A percentile compares a stretch with the other conserved stretches of the same genome.
Evolutionary conservation across 2,113 vertebrate species (phyloP).

Genomic region (Holacanthus passer): DNA sequence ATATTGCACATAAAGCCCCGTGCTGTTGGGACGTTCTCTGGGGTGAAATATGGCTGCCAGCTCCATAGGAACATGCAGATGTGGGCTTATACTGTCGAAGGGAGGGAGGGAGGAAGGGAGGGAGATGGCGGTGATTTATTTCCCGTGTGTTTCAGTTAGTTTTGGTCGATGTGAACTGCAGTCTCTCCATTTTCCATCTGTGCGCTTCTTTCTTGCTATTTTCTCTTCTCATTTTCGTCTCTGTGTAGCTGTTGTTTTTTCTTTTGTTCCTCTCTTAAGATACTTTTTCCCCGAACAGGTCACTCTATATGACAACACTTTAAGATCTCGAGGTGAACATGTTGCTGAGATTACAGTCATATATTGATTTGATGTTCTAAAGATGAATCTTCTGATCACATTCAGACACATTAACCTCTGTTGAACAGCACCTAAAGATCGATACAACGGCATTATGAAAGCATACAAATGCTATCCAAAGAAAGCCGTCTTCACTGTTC

Average conservation of each 20-base stretch:
- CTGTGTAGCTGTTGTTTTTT: constrained; percentile 1
- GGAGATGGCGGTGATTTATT: constrained; percentile 76
- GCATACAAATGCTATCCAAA: background rate
- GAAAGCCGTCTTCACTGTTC: background rate
- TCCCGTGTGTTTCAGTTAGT: constrained; percentile 75
- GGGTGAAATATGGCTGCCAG: constrained; percentile 74
- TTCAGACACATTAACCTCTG: background rate
- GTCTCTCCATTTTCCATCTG: constrained; percentile 73
- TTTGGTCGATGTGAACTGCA: constrained; percentile 66
- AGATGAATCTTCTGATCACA: background rate
- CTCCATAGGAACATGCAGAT: constrained; percentile 76
- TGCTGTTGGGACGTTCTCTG: constrained; percentile 55
- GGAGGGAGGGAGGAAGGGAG: constrained; percentile 49
- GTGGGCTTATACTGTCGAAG: constrained; percentile 61
- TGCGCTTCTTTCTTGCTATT: constrained; percentile 27
- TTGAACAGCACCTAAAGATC: background rate
- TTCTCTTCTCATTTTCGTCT: constrained; percentile 35
- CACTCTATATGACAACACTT: constrained; percentile 8
- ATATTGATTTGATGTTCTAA: background rate
- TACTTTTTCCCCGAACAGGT: background rate
- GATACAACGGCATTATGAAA: background rate
- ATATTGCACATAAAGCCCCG: constrained; percentile 66
- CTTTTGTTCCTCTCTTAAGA: background rate
- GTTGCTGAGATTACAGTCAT: background rate
- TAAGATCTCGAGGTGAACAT: background rate